Evolutionary conservation across 1,140 invertebrate species (phyloP).

Genomic region (Pogonomyrmex californicus): DNA sequence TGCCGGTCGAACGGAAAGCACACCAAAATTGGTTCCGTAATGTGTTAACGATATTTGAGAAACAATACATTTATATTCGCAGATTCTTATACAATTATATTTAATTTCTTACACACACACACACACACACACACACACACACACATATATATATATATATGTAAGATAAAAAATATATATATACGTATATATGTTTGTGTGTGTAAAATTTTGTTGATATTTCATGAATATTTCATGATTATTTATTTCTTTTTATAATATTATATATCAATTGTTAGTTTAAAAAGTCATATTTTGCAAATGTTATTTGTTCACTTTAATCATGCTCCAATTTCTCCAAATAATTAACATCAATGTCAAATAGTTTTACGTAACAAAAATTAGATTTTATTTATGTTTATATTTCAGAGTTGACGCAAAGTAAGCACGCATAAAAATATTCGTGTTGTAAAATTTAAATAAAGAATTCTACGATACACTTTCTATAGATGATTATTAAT

Average conservation of each 20-base stretch:
- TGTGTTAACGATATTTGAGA: no score
- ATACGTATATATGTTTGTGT: not conserved
- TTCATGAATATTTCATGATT: not conserved
- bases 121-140: no score
- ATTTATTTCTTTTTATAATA: not conserved
- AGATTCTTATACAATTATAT: no score
- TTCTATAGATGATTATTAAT: constrained; percentile 9
- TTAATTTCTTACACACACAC: no score
- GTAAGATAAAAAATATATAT: not conserved
- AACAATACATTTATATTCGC: no score
- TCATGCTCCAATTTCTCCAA: not conserved
- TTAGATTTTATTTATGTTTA: constrained; percentile 5
- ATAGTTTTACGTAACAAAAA: not conserved
- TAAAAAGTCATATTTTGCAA: not conserved
- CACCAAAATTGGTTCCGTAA: no score
- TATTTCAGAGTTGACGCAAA: not conserved
- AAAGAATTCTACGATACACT: not conserved
- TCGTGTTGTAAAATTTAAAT: constrained; percentile 14
- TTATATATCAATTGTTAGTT: not conserved
- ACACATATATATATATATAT: no score
- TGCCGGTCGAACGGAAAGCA: no score
- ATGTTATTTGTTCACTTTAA: not conserved
- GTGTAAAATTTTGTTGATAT: not conserved
- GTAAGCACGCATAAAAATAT: not conserved
- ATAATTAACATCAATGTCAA: not conserved